phyloP scores from a whole-genome alignment of 64 coral and sea anemone species.

The Stylophora pistillata region DNA sequence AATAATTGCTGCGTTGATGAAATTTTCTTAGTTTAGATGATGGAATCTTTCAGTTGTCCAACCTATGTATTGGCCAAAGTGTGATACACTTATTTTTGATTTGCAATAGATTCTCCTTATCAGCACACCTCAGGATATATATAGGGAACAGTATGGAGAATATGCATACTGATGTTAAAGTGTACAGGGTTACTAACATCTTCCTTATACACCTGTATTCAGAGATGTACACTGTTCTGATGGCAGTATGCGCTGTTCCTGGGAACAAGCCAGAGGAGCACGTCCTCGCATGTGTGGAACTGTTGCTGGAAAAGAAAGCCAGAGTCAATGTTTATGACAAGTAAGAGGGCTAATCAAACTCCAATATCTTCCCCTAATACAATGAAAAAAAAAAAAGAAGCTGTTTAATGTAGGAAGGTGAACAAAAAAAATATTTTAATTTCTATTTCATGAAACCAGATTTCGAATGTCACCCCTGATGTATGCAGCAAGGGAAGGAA shows the following conservation, averaged over 20 bases:
- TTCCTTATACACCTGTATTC: neutral
- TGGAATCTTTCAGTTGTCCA: no score
- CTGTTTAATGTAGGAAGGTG: no score
- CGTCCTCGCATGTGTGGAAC: constrained; percentile 48
- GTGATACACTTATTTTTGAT: neutral
- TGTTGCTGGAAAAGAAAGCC: constrained; percentile 68
- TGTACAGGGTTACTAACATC: no score
- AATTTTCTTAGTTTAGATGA: neutral
- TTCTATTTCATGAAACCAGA: constrained; percentile 31
- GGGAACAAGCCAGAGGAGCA: constrained; percentile 43
- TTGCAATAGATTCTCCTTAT: neutral
- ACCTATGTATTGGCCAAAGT: neutral
- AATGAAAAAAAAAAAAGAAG: no score
- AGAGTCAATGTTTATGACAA: constrained; percentile 77
- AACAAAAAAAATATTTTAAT: neutral
- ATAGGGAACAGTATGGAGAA: no score
- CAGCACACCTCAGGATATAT: no score
- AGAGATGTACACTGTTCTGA: constrained; percentile 83
- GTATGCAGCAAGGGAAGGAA: constrained; percentile 89
- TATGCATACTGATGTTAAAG: no score
- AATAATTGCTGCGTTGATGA: neutral
- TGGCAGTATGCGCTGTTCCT: constrained; percentile 67
- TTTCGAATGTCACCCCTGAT: constrained; percentile 96
- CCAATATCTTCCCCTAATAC: neutral
- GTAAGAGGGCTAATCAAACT: neutral